A percentile compares a stretch with the other conserved stretches of the same genome.
These are phyloP conservation scores for Micromesistius poutassou DNA, from an alignment of 2,797 vertebrate genomes.

Conservation along the genomic window DNA sequence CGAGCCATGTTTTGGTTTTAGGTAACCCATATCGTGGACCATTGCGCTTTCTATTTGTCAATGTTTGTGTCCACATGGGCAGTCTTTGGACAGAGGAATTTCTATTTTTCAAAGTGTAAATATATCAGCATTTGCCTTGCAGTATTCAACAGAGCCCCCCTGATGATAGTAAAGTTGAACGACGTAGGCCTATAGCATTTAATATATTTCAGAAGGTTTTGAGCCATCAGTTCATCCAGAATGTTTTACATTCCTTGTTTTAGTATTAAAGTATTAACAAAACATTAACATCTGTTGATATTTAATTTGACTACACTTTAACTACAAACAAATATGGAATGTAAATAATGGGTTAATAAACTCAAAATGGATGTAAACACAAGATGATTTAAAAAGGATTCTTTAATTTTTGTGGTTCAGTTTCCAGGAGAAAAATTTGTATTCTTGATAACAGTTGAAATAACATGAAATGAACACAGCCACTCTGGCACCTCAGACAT, in stretches of 20 bases:
- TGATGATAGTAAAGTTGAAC: not conserved
- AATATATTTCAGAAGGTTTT: slow-evolving; percentile 1
- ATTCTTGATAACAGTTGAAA: slow-evolving; percentile 41
- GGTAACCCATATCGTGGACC: too few species aligned
- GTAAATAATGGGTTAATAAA: slow-evolving; percentile 19
- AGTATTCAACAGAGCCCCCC: not conserved
- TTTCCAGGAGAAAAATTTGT: slow-evolving; percentile 51
- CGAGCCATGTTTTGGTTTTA: too few species aligned
- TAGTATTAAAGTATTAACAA: not conserved
- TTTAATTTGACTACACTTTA: not conserved
- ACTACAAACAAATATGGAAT: not conserved
- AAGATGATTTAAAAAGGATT: slow-evolving; percentile 70
- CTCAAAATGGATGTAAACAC: slow-evolving; percentile 27
- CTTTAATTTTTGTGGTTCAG: slow-evolving; percentile 73
- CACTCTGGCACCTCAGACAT: slow-evolving; percentile 65
- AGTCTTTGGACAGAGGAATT: not conserved
- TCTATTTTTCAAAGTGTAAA: not conserved
- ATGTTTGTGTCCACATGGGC: not conserved
- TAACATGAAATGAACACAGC: slow-evolving; percentile 60
- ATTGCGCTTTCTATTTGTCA: too few species aligned
- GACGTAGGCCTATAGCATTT: not conserved
- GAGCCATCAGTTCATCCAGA: not conserved
- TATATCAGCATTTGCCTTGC: not conserved
- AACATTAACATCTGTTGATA: not conserved
- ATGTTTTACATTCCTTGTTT: not conserved